Conservation (phyloP, 2,888 invertebrate species). For the Cerastoderma edule region DNA sequence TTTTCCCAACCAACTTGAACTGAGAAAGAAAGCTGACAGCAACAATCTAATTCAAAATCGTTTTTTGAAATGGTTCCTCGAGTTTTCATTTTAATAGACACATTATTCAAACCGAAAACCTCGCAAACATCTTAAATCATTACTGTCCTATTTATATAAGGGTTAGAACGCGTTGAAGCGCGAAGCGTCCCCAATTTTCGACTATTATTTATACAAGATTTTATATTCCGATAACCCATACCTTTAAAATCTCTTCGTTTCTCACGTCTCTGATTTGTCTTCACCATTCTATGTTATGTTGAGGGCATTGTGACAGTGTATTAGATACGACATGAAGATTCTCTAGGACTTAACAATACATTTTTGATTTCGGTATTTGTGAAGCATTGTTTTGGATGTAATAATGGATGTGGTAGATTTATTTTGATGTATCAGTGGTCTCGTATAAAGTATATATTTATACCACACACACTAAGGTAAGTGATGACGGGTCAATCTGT, state of each 20-base stretch:
- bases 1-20: background rate
- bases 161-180: constrained; percentile 17
- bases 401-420: background rate
- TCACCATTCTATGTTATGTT: background rate
- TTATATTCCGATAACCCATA: constrained; percentile 19
- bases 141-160: background rate
- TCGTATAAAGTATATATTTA: no score
- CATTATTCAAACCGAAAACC: background rate
- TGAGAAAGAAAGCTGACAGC: background rate
- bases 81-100: no score
- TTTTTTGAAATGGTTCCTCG: background rate
- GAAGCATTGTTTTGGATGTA: background rate
- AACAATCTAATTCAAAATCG: background rate
- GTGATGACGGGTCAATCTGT: no score
- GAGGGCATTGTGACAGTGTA: background rate
- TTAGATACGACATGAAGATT: background rate
- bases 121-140: background rate
- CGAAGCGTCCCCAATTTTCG: constrained; percentile 4
- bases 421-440: background rate
- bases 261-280: background rate
- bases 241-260: constrained; percentile 13
- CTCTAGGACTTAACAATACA: background rate
- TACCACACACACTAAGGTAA: no score
- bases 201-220: constrained; percentile 29
- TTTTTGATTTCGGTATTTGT: background rate